phyloP scores from a whole-genome alignment of 1,140 invertebrate genomes.

The Drosophila kanapiae region DNA sequence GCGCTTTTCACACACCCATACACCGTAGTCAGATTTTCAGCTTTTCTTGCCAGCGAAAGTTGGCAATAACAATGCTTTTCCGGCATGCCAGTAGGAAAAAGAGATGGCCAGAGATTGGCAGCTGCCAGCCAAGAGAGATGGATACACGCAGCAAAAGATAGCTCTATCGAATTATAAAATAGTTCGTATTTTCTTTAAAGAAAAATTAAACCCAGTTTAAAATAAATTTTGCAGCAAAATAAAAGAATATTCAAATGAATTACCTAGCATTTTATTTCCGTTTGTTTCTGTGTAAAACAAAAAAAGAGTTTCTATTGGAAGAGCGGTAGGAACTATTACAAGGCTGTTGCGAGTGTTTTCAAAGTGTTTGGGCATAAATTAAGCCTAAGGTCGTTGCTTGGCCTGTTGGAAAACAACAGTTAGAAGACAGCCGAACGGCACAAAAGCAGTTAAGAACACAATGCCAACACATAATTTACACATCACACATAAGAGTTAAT shows the following conservation, averaged over 20 bases:
- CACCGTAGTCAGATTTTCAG: constrained; percentile 14
- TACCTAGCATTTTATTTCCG: background rate
- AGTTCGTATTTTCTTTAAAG: background rate
- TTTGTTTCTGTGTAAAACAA: constrained; percentile 11
- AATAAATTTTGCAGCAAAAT: background rate
- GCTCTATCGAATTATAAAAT: background rate
- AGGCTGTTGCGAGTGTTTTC: constrained; percentile 31
- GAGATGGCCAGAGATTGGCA: constrained; percentile 41
- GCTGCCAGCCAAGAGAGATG: constrained; percentile 19
- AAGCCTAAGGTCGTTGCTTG: constrained; percentile 57
- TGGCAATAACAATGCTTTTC: constrained; percentile 65
- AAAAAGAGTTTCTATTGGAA: constrained; percentile 36
- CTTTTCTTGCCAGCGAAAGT: constrained; percentile 61
- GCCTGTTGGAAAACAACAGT: constrained; percentile 46
- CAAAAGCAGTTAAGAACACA: constrained; percentile 63
- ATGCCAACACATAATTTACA: constrained; percentile 53
- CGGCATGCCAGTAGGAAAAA: constrained; percentile 43
- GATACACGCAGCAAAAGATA: constrained; percentile 10
- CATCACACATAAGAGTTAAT: constrained; percentile 40
- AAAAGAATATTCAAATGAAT: background rate
- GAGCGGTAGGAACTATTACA: constrained; percentile 53
- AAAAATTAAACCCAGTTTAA: background rate
- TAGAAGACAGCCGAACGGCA: constrained; percentile 52
- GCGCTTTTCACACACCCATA: constrained; percentile 49
- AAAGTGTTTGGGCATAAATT: constrained; percentile 55